phyloP scores from a whole-genome alignment of 1,140 invertebrate genomes.

The Drosophila malerkotliana region DNA sequence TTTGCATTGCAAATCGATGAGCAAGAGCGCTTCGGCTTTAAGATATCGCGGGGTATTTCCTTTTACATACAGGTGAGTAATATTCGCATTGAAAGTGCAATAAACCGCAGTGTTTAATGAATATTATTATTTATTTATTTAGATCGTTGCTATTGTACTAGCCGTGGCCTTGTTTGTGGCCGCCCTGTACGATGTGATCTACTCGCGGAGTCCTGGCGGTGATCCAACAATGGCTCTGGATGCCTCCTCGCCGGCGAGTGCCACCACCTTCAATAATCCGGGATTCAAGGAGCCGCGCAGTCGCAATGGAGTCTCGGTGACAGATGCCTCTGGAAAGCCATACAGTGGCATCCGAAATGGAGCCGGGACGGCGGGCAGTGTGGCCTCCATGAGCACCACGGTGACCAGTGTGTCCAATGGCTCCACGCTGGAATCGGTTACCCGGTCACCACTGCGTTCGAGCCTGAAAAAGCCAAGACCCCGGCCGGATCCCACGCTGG shows the following conservation, averaged over 20 bases:
- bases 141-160: slow-evolving; percentile 91
- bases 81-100: neutral
- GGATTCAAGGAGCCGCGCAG: slow-evolving; percentile 90
- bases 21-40: slow-evolving; percentile 88
- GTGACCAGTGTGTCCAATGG: slow-evolving; percentile 88
- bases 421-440: slow-evolving; percentile 86
- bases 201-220: slow-evolving; percentile 88
- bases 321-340: slow-evolving; percentile 92
- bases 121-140: slow-evolving; percentile 75
- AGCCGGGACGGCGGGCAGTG: slow-evolving; percentile 86
- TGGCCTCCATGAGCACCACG: slow-evolving; percentile 90
- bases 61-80: slow-evolving; percentile 92
- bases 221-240: slow-evolving; percentile 89
- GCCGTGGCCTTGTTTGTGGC: slow-evolving; percentile 90
- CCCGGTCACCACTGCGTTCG: slow-evolving; percentile 90
- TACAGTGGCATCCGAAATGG: slow-evolving; percentile 90
- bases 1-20: slow-evolving; percentile 93
- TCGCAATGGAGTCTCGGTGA: slow-evolving; percentile 90
- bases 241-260: slow-evolving; percentile 85
- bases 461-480: slow-evolving; percentile 92
- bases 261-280: slow-evolving; percentile 92
- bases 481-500: slow-evolving; percentile 86
- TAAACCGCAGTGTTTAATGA: neutral
- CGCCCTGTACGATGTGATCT: slow-evolving; percentile 90
- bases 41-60: slow-evolving; percentile 90